phyloP scores from a whole-genome alignment of 2,888 invertebrate genomes.

The Brachypterus glaber region DNA sequence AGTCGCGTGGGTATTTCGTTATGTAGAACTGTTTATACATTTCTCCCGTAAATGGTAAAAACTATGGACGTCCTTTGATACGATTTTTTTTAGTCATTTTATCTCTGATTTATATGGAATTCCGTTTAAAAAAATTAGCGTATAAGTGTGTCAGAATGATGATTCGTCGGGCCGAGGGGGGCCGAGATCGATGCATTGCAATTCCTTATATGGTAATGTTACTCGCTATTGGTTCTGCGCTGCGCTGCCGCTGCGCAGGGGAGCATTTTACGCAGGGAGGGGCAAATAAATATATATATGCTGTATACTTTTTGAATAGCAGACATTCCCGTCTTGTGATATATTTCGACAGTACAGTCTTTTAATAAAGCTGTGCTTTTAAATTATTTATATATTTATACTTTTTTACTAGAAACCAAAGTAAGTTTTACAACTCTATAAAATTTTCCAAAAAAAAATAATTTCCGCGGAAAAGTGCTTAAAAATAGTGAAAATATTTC shows the following conservation, averaged over 20 bases:
- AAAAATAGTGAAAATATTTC: conserved; percentile 16
- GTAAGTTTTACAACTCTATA: conserved; percentile 27
- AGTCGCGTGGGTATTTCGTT: no score
- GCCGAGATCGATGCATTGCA: conserved; percentile 51
- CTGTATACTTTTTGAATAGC: conserved; percentile 29
- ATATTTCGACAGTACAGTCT: conserved; percentile 29
- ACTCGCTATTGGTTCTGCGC: conserved; percentile 55
- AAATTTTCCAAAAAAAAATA: no score
- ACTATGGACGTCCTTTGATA: conserved; percentile 5
- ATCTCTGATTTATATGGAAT: conserved; percentile 18
- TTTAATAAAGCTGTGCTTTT: conserved; percentile 26
- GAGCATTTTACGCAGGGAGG: conserved; percentile 43
- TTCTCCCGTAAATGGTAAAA: conserved; percentile 9
- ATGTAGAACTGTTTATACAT: no score
- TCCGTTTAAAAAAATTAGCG: conserved; percentile 21
- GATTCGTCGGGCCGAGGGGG: conserved; percentile 23
- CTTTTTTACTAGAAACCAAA: conserved; percentile 28
- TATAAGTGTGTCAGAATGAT: conserved; percentile 28
- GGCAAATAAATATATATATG: conserved; percentile 47
- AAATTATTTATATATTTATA: conserved; percentile 27
- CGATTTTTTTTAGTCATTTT: conserved; percentile 7
- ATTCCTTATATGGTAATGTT: conserved; percentile 75
- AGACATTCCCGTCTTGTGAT: conserved; percentile 37
- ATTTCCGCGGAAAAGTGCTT: no score
- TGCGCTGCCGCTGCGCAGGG: conserved; percentile 6